Evolutionary conservation across 2,113 vertebrate genomes (phyloP), one percentile per base, ranked within the genome.

Genomic region (Gymnorhina tibicen): DNA sequence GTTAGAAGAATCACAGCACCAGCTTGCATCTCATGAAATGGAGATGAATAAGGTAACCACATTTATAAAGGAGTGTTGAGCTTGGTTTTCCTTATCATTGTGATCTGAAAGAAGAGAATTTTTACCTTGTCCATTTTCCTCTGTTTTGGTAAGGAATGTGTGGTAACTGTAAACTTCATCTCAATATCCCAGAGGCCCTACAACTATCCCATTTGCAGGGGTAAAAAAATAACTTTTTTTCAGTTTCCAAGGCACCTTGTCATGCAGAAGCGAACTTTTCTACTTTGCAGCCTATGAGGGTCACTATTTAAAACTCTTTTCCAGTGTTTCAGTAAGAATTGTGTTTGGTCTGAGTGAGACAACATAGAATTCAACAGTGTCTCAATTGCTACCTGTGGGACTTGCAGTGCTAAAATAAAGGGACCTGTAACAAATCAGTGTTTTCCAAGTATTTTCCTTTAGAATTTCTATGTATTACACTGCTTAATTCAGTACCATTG

Each of bases 1-100:
- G 90, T 98, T 99, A 53, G 98, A 99, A 72, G 99, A 98, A 83
- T 85, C 98, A 72, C 98, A 98, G 46, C 91, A 87, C 58, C 98
- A 98, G 89, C 97, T 99, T 63, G 74, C 96, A 33, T 97, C 89
- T 91, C 98, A 94, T 90, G 99, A 99, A 92, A 95, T 95, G 82
- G 98, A 99, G 28, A 97, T 97, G 84, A 98, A 97, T 92, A 98
- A 98, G 98, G 99, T 99, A 97, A 26, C 70, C 20, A 46, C 14
- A 27, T 49, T 74, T 62, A 73, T 50, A 76, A 53, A 64, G 77
- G 5, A 75, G 10, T 74, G 21, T 52, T 82, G 33, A 68, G 20
- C 12, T 79, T 78, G 7, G 8, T 67, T 93, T 90, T 91, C 16
- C 8, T 70, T 87, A 35, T 39, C 30, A 18, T 32, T 46, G 20